phyloP scores from a whole-genome alignment of 2,797 vertebrate genomes.

The Spinus olivaceus region DNA sequence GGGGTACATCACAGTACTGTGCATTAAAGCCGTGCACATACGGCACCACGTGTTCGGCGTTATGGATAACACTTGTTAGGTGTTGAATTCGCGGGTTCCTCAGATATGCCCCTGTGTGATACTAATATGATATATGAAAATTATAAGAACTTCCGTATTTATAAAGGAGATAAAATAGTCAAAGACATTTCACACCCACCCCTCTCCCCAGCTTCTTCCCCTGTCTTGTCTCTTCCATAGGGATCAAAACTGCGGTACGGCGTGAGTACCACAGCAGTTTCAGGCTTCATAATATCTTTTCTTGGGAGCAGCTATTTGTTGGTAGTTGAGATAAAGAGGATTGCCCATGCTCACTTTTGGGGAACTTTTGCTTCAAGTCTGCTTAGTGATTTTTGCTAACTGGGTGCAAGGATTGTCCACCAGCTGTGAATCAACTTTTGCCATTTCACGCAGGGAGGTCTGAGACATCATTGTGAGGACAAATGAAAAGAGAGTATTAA shows the following conservation, averaged over 20 bases:
- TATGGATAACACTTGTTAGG: accelerated
- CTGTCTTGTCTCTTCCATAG: not conserved
- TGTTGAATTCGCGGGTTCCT: not conserved
- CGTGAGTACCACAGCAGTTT: not conserved
- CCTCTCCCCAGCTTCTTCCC: no score
- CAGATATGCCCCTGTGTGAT: not conserved
- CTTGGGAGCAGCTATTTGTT: not conserved
- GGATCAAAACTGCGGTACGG: not conserved
- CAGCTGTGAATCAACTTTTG: not conserved
- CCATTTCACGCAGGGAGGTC: not conserved
- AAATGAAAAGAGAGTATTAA: not conserved
- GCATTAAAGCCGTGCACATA: not conserved
- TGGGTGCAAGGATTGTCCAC: not conserved
- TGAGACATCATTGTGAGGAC: not conserved
- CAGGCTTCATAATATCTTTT: not conserved
- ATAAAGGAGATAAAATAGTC: not conserved
- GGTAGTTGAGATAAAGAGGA: not conserved
- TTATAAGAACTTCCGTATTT: not conserved
- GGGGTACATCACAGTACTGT: accelerated
- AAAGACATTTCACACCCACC: not conserved
- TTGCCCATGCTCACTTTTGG: not conserved
- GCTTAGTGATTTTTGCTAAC: not conserved
- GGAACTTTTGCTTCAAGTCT: not conserved
- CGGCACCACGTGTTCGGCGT: accelerated
- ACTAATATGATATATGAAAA: not conserved